Conservation (phyloP, 1,140 invertebrate genomes). For the Conus betulinus region DNA sequence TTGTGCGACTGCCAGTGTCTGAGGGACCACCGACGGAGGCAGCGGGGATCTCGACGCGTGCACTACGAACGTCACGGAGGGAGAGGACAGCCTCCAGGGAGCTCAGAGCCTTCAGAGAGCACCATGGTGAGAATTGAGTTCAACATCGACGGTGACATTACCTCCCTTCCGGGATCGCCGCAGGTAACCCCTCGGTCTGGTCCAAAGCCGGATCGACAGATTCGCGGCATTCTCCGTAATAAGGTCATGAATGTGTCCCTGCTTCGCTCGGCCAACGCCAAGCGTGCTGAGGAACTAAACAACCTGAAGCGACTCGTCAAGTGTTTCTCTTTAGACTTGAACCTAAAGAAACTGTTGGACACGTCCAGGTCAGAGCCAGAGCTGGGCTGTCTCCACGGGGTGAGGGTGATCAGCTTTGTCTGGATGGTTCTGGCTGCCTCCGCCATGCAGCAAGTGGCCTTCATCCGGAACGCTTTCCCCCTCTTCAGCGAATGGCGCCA, state of each 20-base stretch:
- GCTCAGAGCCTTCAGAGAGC: not conserved
- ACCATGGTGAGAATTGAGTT: not conserved
- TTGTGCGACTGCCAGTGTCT: not conserved
- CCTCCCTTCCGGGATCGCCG: too few relatives aligned
- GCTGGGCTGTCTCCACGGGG: constrained; percentile 48
- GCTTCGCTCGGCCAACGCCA: not conserved
- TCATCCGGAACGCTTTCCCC: not conserved
- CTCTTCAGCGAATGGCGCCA: not conserved
- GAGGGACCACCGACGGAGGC: not conserved
- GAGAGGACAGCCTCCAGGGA: not conserved
- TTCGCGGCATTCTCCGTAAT: not conserved
- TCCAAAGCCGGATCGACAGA: too few relatives aligned
- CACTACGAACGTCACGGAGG: not conserved
- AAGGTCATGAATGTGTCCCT: not conserved
- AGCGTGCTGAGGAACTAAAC: not conserved
- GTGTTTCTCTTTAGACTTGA: not conserved
- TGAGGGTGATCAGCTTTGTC: constrained; percentile 56
- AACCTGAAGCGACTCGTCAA: not conserved
- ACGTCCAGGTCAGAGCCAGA: not conserved
- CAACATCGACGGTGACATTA: not conserved
- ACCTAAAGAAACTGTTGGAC: not conserved
- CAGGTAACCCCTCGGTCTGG: not conserved
- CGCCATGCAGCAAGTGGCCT: not conserved
- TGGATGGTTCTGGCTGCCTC: constrained; percentile 58
- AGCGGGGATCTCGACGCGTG: not conserved